Base-by-base conservation (phyloP, 2,113 vertebrate genomes). In the Peromyscus californicus region DNA sequence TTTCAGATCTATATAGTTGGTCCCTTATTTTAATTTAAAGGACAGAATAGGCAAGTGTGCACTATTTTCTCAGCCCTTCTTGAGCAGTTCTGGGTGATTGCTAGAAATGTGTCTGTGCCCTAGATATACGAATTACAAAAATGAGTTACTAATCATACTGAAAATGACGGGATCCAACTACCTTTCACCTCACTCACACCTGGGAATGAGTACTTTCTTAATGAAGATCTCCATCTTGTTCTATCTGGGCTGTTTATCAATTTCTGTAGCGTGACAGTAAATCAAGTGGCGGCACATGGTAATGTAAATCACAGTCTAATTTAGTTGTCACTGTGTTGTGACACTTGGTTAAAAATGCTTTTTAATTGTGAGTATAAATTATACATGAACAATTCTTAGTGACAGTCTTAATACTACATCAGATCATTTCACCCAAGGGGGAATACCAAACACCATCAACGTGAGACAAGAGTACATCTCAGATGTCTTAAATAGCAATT, bases 351-450 rank as follows among this genome's bases (percentile, higher is more conserved):
- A 98, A 99, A 99, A 99, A 99, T 98, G 98, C 95, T 98, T 99
- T 99, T 99, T 99, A 99, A 99, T 99, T 99, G 98, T 98, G 98
- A 97, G 97, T 98, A 99, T 99, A 99, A 99, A 99, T 99, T 99
- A 99, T 98, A 98, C 98, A 98, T 98, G 98, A 99, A 98, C 97
- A 98, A 98, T 98, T 98, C 98, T 97, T 98, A 95, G 97, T 98
- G 98, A 98, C 99, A 98, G 95, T 97, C 98, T 98, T 99, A 98
- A 98, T 98, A 98, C 87, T 91, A 96, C 95, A 98, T 98, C 93
- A 96, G 96, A 98, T 98, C 98, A 98, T 98, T 98, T 98, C 70
- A 93, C 98, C 96, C 97, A 65, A 95, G 95, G 97, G 98, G 87
- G 69, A 93, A 96, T 16, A 91, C 51, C 42, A 86, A 98, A 97